These are phyloP conservation scores for Cariama cristata DNA, from an alignment of 2,113 vertebrate species.

Conservation along the genomic window DNA sequence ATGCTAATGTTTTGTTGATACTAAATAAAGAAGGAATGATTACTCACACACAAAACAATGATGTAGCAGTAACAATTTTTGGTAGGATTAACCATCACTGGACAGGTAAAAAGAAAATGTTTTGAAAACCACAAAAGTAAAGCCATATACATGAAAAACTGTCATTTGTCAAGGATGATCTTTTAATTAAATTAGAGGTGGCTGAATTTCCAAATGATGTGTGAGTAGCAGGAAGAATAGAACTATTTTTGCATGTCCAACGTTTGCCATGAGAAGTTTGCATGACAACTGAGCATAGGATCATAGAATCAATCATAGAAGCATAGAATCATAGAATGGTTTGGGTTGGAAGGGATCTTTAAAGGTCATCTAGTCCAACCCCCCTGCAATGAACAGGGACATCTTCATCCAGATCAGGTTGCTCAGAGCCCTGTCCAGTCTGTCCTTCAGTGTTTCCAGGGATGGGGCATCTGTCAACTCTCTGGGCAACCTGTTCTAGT, in stretches of 20 bases:
- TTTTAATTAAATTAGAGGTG: constrained; percentile 37
- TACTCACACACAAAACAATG: neutral
- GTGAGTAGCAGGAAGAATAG: neutral
- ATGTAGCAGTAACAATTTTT: neutral
- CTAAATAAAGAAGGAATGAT: neutral
- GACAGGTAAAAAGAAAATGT: neutral
- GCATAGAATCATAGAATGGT: neutral
- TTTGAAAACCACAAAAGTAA: neutral
- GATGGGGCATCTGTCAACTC: no score
- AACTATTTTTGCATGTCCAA: neutral
- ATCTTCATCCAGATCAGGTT: neutral
- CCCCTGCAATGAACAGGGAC: no score
- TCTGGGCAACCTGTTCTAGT: neutral
- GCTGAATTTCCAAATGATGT: neutral
- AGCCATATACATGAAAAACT: neutral
- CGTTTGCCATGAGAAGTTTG: neutral
- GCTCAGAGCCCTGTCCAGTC: neutral
- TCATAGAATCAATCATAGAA: neutral
- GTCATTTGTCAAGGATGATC: neutral
- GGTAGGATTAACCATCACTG: neutral
- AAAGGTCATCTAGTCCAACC: neutral
- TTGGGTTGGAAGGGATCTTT: neutral
- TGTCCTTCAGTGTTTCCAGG: neutral
- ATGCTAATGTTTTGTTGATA: neutral
- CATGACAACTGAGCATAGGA: neutral